phyloP scores from a whole-genome alignment of 2,797 vertebrate genomes.

The Danionella dracula region DNA sequence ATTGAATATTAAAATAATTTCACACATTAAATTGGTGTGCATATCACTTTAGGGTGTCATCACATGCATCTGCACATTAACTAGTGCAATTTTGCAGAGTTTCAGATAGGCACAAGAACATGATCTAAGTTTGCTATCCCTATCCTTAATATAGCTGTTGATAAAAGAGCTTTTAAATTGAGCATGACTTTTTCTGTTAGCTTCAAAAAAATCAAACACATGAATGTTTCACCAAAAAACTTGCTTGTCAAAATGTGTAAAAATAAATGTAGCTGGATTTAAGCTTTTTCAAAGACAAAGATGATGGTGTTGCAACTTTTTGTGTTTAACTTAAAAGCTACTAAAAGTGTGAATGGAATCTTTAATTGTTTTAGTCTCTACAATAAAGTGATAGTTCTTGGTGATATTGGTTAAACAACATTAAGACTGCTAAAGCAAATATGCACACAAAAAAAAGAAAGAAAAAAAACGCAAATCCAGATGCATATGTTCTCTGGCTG shows the following conservation, averaged over 20 bases:
- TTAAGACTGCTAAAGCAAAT: background rate
- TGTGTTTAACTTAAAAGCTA: too few species aligned
- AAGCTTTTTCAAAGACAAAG: too few species aligned
- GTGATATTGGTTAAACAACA: background rate
- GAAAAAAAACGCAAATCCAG: constrained; percentile 9
- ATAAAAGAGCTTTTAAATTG: background rate
- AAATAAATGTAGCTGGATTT: too few species aligned
- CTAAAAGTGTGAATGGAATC: too few species aligned
- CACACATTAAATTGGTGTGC: too few species aligned
- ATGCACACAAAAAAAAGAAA: background rate
- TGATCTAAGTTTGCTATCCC: background rate
- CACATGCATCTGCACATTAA: background rate
- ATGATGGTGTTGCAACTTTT: too few species aligned
- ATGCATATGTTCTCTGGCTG: constrained; percentile 22
- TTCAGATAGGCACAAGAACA: background rate
- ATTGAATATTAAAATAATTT: too few species aligned
- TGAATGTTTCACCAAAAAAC: too few species aligned
- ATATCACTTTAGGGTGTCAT: too few species aligned
- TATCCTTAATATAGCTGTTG: background rate
- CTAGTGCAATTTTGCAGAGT: background rate
- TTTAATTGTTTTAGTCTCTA: too few species aligned
- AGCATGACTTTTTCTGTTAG: background rate
- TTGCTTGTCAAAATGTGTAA: too few species aligned
- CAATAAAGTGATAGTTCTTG: too few species aligned
- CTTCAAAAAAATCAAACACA: constrained; percentile 6